Conservation (phyloP, 2,888 invertebrate species). For the Tholera decimalis region DNA sequence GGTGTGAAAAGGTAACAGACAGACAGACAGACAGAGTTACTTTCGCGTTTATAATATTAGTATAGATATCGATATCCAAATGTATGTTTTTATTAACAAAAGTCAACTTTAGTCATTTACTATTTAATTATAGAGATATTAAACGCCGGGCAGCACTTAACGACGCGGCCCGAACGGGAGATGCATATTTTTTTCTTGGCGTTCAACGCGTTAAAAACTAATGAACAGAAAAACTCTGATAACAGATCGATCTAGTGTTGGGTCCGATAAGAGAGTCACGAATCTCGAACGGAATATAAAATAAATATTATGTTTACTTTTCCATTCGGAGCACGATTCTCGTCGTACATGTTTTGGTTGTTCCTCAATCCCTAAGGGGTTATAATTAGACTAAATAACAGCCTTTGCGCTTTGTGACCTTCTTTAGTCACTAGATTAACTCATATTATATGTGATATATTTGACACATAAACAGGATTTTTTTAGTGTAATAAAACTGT, state of each 20-base stretch:
- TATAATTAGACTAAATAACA: constrained; percentile 6
- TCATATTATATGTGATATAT: not conserved
- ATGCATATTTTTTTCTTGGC: no score
- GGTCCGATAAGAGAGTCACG: constrained; percentile 11
- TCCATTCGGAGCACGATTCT: not conserved
- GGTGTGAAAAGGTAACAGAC: no score
- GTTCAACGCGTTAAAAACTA: no score
- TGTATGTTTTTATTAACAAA: no score
- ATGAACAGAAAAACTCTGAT: constrained; percentile 9
- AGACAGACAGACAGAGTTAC: no score
- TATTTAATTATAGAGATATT: no score
- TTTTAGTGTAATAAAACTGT: no score
- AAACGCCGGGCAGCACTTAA: no score
- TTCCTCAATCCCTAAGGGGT: not conserved
- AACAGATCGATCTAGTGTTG: constrained; percentile 8
- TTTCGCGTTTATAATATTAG: no score
- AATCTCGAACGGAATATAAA: constrained; percentile 12
- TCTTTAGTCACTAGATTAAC: not conserved
- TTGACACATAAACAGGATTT: not conserved
- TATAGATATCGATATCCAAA: no score
- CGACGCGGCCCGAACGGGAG: no score
- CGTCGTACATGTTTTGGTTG: constrained; percentile 6
- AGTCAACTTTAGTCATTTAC: no score
- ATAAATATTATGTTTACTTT: constrained; percentile 6
- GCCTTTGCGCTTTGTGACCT: not conserved